These are phyloP conservation scores for Perca schrenkii DNA, from an alignment of 2,113 vertebrate species.

Conservation along the genomic window DNA sequence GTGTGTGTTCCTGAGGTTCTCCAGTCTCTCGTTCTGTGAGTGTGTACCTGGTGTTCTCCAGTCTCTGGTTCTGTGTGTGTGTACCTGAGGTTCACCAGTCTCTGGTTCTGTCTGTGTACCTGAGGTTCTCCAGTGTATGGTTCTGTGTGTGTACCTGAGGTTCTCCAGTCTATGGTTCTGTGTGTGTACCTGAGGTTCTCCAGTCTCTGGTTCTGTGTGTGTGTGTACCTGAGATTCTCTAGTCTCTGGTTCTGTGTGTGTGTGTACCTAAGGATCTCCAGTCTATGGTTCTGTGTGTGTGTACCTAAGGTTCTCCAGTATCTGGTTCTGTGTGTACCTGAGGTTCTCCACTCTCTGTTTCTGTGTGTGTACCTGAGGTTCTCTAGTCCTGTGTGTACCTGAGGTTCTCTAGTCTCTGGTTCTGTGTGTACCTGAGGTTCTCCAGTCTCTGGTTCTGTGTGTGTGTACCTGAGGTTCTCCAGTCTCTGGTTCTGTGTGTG, in stretches of 20 bases:
- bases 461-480: background rate
- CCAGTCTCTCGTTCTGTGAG: background rate
- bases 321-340: background rate
- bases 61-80: background rate
- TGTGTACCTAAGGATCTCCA: background rate
- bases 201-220: background rate
- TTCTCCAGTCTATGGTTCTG: constrained; percentile 92
- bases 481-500: no score
- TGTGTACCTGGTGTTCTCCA: background rate
- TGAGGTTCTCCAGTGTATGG: background rate
- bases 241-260: background rate
- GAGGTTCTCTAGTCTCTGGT: background rate
- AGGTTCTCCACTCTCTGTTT: background rate
- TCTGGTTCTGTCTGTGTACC: background rate
- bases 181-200: background rate
- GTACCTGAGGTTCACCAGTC: no score
- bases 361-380: no score
- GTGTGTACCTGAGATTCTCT: constrained; percentile 84
- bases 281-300: no score
- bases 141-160: constrained; percentile 89
- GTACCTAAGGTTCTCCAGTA: background rate
- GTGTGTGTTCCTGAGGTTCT: no score
- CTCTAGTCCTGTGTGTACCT: no score
- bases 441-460: background rate
- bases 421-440: background rate